Conservation (phyloP, 2,797 vertebrate species). For the Halcyon badia region DNA sequence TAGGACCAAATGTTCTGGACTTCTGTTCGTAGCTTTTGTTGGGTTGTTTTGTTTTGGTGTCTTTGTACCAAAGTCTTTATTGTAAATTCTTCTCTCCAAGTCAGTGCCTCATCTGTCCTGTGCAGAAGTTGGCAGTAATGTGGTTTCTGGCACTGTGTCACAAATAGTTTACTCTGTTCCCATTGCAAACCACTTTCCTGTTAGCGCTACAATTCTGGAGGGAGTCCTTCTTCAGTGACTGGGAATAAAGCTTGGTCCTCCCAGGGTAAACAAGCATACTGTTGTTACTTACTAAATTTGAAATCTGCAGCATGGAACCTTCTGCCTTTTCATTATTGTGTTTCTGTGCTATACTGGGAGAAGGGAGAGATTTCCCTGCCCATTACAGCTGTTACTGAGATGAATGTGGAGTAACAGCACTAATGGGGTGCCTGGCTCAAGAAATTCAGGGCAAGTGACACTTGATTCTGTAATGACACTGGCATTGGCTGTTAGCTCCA, state of each 20-base stretch:
- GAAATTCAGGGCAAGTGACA: slow-evolving; percentile 42
- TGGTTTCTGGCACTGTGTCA: neutral
- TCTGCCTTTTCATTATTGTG: neutral
- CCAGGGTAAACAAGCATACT: neutral
- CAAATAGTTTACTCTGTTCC: neutral
- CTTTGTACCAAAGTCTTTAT: neutral
- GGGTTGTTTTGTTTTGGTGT: neutral
- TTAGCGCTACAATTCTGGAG: neutral
- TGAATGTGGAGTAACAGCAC: neutral
- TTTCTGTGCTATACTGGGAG: neutral
- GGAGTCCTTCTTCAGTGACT: neutral
- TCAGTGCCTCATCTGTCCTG: neutral
- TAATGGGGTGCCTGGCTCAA: slow-evolving; percentile 15
- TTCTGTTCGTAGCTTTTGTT: neutral
- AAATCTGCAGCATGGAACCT: neutral
- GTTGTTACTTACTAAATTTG: slow-evolving; percentile 6
- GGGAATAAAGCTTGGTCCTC: neutral
- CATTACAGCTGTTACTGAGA: neutral
- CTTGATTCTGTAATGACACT: slow-evolving; percentile 31
- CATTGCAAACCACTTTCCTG: neutral
- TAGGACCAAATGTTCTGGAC: neutral
- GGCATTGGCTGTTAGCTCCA: slow-evolving; percentile 17
- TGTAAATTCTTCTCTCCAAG: neutral
- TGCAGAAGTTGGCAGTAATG: slow-evolving; percentile 1
- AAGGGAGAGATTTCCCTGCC: neutral